Base-by-base conservation (phyloP, 2,797 vertebrate species). In the Ispidina lecontei region DNA sequence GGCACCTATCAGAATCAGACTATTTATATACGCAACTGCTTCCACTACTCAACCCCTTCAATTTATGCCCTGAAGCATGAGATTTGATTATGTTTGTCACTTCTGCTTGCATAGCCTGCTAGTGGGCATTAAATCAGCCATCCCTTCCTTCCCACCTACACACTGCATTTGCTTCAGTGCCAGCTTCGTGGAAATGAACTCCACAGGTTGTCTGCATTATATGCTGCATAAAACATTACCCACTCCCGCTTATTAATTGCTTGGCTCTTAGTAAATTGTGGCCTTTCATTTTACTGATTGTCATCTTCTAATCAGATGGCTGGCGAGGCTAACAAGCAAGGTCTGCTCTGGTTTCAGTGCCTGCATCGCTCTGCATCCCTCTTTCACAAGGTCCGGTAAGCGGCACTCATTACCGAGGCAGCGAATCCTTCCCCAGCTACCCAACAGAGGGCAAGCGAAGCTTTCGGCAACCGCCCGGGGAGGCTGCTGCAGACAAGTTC, bases 81-180 rank as follows among this genome's bases (percentile, higher is more conserved):
- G 87, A 95, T 94, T 96, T 93, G 94, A 96, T 96, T 94, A 90
- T 73, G 85, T 92, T 95, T 93, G 92, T 92, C 92, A 54, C 85
- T 88, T 79, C 71, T 68, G 79, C 49, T 91, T 86, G 80, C 46
- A 1, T 39, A 84, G 89, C 59, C 49, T 69, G 79, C 87, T 86
- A 76, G 76, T 16, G 79, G 92, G 83, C 80, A 91, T 91, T 96
- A 93, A 95, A 94, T 93, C 74, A 92, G 68, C 74, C 55, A 9
- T 67, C 37, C 5, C 56, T 92, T 94, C 87, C 65, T 93, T 88
- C 83, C 71, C 81, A 76, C 89, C 89, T 91, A 72, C 71, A 62
- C 56, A 10, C 52, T 4, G n/a, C 43, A 1, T 64, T 85, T 70
- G 67, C 68, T 88, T 63, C 52, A 35, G 72, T 75, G 92, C 83